Conservation (phyloP, 1,140 invertebrate genomes). For the Tetragonula clypearis region DNA sequence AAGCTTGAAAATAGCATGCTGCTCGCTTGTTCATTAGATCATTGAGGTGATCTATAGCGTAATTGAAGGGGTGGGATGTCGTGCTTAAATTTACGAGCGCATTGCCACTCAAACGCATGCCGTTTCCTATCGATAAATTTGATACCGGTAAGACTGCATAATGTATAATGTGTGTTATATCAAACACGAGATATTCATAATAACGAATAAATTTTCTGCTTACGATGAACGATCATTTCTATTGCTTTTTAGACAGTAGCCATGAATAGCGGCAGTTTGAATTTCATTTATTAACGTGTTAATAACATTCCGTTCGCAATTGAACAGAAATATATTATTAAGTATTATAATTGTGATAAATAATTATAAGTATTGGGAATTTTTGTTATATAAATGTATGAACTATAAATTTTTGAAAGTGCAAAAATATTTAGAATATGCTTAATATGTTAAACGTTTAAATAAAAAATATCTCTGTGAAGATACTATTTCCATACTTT, state of each 20-base stretch:
- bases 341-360: too few species aligned
- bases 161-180: too few species aligned
- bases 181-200: too few species aligned
- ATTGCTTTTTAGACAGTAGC: not conserved
- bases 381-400: not conserved
- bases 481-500: too few species aligned
- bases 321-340: not conserved
- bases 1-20: slow-evolving; percentile 70
- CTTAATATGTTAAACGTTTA: not conserved
- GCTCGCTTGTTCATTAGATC: slow-evolving; percentile 53
- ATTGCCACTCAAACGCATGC: not conserved
- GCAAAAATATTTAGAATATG: not conserved
- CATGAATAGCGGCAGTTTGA: too few species aligned
- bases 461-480: not conserved
- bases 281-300: too few species aligned
- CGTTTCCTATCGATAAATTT: not conserved
- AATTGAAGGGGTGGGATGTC: not conserved
- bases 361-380: not conserved
- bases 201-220: not conserved
- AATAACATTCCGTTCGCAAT: not conserved
- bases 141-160: not conserved
- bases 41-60: slow-evolving; percentile 33
- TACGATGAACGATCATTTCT: not conserved
- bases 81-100: slow-evolving; percentile 31
- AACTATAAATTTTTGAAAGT: not conserved